These are phyloP conservation scores for Gymnogyps californianus DNA, from an alignment of 2,113 vertebrate genomes.

Conservation along the genomic window DNA sequence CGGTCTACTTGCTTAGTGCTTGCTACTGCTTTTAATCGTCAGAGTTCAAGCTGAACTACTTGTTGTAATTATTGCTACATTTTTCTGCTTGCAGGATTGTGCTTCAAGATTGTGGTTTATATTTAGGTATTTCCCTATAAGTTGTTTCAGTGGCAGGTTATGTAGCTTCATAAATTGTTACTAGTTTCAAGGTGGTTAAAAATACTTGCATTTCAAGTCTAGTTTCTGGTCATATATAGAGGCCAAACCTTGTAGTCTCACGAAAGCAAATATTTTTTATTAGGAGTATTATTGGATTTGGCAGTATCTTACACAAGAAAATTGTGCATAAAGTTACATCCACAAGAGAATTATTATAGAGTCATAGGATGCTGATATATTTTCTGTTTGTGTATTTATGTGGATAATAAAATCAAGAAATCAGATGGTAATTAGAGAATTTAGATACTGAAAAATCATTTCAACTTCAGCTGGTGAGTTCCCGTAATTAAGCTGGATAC, in stretches of 20 bases:
- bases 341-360: background rate
- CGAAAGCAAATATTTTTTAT: background rate
- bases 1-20: background rate
- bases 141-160: background rate
- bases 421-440: background rate
- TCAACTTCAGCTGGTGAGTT: background rate
- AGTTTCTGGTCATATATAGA: background rate
- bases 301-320: background rate
- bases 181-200: background rate
- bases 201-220: background rate
- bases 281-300: background rate
- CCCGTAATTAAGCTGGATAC: background rate
- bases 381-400: background rate
- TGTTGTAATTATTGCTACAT: background rate
- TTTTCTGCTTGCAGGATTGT: background rate
- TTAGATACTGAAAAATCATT: background rate
- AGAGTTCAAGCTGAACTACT: background rate
- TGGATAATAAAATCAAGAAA: background rate
- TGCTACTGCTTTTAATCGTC: background rate
- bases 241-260: background rate
- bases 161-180: background rate
- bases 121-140: background rate
- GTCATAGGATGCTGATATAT: background rate
- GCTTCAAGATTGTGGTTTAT: background rate
- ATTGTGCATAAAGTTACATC: background rate